Evolutionary conservation across 2,113 vertebrate species (phyloP).

Genomic region (Equus quagga): DNA sequence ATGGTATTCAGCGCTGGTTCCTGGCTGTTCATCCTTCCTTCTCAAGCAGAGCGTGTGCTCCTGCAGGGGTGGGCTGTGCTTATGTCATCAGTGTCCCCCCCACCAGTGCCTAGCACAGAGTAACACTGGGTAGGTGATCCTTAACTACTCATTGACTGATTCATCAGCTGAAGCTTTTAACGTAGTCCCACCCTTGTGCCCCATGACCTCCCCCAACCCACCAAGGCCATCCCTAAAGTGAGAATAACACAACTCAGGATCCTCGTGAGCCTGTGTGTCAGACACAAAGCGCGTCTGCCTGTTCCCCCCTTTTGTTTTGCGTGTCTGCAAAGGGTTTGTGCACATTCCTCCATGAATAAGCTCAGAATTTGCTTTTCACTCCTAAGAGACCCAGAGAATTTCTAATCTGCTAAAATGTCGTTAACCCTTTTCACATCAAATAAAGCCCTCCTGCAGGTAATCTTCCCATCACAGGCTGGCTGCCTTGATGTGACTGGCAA

Average conservation of each 20-base stretch:
- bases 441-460: slow-evolving; percentile 42
- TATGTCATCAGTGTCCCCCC: accelerated
- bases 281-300: background rate
- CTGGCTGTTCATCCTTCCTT: background rate
- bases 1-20: background rate
- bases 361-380: slow-evolving; percentile 3
- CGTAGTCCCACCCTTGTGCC: accelerated
- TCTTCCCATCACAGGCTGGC: slow-evolving; percentile 43
- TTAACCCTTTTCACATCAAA: slow-evolving; percentile 73
- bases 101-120: background rate
- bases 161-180: background rate
- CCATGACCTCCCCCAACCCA: background rate
- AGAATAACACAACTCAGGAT: background rate
- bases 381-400: slow-evolving; percentile 35
- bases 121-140: background rate
- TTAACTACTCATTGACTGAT: background rate
- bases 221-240: background rate
- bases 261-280: background rate
- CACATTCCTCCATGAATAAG: background rate
- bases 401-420: slow-evolving; percentile 47
- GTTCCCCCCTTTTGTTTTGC: background rate
- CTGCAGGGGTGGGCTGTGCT: background rate
- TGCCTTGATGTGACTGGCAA: slow-evolving; percentile 62
- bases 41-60: background rate
- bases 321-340: background rate